phyloP scores from a whole-genome alignment of 2,888 invertebrate species.

The Parthenolecanium corni region DNA sequence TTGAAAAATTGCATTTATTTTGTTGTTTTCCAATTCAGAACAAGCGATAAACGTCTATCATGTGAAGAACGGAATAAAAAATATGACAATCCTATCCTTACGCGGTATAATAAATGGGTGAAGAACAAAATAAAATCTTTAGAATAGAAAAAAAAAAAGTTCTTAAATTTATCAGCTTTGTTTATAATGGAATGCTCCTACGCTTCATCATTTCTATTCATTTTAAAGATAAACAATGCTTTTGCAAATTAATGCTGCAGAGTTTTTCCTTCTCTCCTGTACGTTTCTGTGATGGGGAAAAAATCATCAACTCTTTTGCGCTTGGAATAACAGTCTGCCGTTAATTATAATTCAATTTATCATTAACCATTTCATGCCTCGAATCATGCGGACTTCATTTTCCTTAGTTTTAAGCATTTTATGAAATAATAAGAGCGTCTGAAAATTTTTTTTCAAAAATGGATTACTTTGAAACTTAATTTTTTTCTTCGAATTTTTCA shows the following conservation, averaged over 20 bases:
- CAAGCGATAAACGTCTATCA: no score
- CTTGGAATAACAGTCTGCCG: not conserved
- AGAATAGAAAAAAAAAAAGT: not conserved
- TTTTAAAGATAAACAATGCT: constrained; percentile 11
- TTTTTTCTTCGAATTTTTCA: no score
- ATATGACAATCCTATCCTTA: no score
- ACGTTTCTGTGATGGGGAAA: not conserved
- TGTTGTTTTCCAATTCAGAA: no score
- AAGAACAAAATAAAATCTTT: not conserved
- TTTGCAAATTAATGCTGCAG: constrained; percentile 6
- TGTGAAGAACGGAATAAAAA: not conserved
- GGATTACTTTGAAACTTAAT: no score
- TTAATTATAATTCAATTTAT: constrained; percentile 1
- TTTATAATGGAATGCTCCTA: constrained; percentile 7
- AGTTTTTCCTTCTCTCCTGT: not conserved
- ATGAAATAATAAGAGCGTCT: no score
- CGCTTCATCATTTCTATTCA: constrained; percentile 13
- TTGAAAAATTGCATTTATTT: no score
- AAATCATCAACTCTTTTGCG: not conserved
- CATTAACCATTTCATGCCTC: not conserved
- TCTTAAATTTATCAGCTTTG: not conserved
- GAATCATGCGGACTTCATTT: no score
- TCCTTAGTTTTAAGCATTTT: no score
- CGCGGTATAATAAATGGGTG: not conserved
- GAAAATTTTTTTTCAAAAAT: no score